These are phyloP conservation scores for Xylota sylvarum DNA, from an alignment of 2,888 invertebrate species.

Conservation along the genomic window DNA sequence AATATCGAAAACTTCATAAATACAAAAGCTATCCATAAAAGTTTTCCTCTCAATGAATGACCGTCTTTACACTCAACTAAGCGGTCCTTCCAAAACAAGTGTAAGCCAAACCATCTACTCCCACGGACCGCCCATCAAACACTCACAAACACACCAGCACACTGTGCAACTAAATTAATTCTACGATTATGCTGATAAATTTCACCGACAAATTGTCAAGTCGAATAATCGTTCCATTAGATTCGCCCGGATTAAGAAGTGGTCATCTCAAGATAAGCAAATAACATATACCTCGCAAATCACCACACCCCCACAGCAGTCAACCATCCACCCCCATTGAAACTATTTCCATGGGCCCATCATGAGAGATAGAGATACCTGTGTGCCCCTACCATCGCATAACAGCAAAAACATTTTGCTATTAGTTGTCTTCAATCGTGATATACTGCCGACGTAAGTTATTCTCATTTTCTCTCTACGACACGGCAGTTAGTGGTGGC, in stretches of 20 bases:
- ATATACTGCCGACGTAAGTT: conserved; percentile 76
- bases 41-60: conserved; percentile 3
- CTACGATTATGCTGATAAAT: conserved; percentile 74
- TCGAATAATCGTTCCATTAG: conserved; percentile 75
- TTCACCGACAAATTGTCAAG: conserved; percentile 74
- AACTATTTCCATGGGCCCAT: background rate
- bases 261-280: conserved; percentile 67
- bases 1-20: background rate
- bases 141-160: conserved; percentile 29
- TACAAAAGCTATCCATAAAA: conserved; percentile 1
- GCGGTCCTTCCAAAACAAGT: conserved; percentile 5
- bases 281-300: conserved; percentile 58
- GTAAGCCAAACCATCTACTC: conserved; percentile 10
- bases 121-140: conserved; percentile 29
- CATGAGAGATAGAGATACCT: conserved; percentile 1
- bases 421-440: conserved; percentile 75
- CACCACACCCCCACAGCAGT: background rate
- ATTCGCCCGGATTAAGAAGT: conserved; percentile 59
- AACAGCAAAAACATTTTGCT: conserved; percentile 70
- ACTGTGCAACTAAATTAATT: conserved; percentile 65
- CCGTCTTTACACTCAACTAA: conserved; percentile 23
- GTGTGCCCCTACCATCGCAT: conserved; percentile 22
- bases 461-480: conserved; percentile 57
- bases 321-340: background rate
- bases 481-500: conserved; percentile 31